Conservation (phyloP, 1,140 invertebrate species). For the Planococcus citri region DNA sequence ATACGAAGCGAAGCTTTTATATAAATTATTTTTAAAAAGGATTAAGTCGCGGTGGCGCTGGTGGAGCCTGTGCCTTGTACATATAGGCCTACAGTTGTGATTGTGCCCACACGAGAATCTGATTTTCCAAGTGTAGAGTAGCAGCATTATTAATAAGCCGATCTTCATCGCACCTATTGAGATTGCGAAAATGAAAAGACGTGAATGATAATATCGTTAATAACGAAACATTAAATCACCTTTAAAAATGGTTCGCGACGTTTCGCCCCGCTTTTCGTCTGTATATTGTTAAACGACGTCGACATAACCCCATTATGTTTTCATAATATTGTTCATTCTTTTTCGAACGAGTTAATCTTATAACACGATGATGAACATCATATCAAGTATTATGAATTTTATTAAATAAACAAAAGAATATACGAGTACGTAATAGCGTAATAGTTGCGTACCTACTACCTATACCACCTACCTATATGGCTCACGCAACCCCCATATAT, state of each 20-base stretch:
- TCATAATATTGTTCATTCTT: background rate
- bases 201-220: background rate
- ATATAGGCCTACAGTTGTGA: no score
- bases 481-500: no score
- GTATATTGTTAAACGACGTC: background rate
- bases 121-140: background rate
- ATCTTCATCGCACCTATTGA: background rate
- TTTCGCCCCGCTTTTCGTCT: background rate
- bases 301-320: slow-evolving; percentile 3
- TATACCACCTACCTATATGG: no score
- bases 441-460: no score
- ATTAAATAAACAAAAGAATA: background rate
- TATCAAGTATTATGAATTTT: background rate
- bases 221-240: background rate
- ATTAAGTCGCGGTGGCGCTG: no score
- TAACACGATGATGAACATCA: background rate
- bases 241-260: background rate
- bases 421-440: no score
- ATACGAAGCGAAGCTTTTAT: no score
- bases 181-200: background rate
- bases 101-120: background rate
- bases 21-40: no score
- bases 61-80: background rate
- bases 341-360: background rate
- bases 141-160: background rate